Evolutionary conservation across 1,140 invertebrate genomes (phyloP).

Genomic region (Drosophila sturtevanti): DNA sequence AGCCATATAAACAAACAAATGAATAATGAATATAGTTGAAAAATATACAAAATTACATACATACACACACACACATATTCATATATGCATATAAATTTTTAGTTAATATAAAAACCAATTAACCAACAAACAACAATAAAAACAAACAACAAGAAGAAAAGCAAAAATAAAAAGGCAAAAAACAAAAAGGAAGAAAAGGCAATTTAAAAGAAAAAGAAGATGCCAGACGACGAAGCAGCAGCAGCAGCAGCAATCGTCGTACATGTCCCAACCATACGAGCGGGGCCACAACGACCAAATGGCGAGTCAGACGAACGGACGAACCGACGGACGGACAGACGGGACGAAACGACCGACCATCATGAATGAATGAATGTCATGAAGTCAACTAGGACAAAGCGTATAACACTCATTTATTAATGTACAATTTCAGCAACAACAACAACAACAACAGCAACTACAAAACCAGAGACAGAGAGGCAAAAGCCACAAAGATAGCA

Average conservation of each 20-base stretch:
- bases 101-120: slow-evolving; percentile 77
- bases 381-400: slow-evolving; percentile 80
- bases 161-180: slow-evolving; percentile 44
- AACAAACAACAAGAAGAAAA: slow-evolving; percentile 30
- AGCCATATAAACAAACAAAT: slow-evolving; percentile 40
- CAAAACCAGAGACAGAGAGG: slow-evolving; percentile 4
- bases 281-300: slow-evolving; percentile 16
- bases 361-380: slow-evolving; percentile 79
- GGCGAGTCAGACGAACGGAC: background rate
- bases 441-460: slow-evolving; percentile 31
- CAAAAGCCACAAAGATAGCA: slow-evolving; percentile 10
- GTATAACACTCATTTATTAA: slow-evolving; percentile 80
- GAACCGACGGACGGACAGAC: slow-evolving; percentile 13
- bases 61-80: slow-evolving; percentile 38
- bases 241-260: background rate
- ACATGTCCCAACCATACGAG: slow-evolving; percentile 23
- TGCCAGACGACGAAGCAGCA: background rate
- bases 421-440: slow-evolving; percentile 65
- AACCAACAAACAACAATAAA: slow-evolving; percentile 50
- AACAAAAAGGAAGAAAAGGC: slow-evolving; percentile 37
- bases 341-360: slow-evolving; percentile 21
- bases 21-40: slow-evolving; percentile 50
- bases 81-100: slow-evolving; percentile 48
- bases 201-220: slow-evolving; percentile 44
- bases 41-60: slow-evolving; percentile 38